These are phyloP conservation scores for Centropristis striata DNA, from an alignment of 2,113 vertebrate genomes.

Conservation along the genomic window DNA sequence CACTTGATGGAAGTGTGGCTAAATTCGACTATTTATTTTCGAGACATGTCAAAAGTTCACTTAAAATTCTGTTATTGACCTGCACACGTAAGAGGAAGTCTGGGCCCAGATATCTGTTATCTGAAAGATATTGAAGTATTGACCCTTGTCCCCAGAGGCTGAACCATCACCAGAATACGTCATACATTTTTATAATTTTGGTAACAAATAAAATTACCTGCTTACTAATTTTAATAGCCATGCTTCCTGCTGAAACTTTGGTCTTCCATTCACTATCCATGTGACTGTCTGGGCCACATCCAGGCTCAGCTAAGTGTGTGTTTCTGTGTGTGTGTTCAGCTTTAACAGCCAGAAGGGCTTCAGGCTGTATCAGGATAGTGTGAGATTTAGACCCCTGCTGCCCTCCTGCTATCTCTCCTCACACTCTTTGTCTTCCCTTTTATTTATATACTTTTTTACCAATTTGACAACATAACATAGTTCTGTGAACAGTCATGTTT, in stretches of 20 bases:
- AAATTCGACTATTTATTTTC: no score
- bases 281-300: conserved; percentile 28
- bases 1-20: no score
- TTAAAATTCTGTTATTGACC: no score
- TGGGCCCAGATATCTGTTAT: no score
- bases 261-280: background rate
- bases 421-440: conserved; percentile 59
- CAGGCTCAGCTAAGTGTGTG: background rate
- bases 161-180: no score
- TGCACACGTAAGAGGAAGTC: no score
- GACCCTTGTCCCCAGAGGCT: no score
- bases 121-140: no score
- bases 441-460: conserved; percentile 48
- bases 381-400: conserved; percentile 70
- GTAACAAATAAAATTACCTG: background rate
- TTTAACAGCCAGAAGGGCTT: conserved; percentile 51
- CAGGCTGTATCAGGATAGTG: conserved; percentile 74
- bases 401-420: conserved; percentile 38
- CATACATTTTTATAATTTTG: no score
- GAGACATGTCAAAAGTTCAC: no score
- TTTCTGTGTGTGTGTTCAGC: conserved; percentile 31
- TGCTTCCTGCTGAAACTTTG: conserved; percentile 1
- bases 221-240: background rate
- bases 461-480: conserved; percentile 4
- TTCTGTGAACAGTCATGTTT: conserved; percentile 21